A percentile compares a stretch with the other conserved stretches of the same genome.
These are phyloP conservation scores for Serripes groenlandicus DNA, from an alignment of 2,888 invertebrate species.

Conservation along the genomic window DNA sequence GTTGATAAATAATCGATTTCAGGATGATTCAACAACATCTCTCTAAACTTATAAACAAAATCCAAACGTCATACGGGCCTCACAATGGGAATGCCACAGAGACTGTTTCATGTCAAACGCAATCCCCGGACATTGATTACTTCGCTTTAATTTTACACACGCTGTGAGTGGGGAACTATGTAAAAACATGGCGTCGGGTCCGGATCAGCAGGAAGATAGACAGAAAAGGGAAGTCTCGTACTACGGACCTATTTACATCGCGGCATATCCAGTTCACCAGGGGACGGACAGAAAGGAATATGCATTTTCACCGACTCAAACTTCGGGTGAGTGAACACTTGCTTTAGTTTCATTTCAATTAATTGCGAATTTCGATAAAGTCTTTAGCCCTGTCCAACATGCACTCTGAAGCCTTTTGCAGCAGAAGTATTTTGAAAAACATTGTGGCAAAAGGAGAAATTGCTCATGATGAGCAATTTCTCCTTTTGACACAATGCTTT, in stretches of 20 bases:
- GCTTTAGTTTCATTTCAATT: too few relatives aligned
- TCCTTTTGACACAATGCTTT: too few relatives aligned
- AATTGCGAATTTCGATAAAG: too few relatives aligned
- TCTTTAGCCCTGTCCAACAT: too few relatives aligned
- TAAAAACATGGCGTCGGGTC: conserved; percentile 10
- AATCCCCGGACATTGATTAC: neutral
- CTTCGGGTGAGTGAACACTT: neutral
- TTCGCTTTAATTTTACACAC: neutral
- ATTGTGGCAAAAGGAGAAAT: conserved; percentile 8
- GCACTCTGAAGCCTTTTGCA: too few relatives aligned
- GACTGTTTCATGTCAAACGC: conserved; percentile 20
- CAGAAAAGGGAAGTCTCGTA: conserved; percentile 47
- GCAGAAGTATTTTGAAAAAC: too few relatives aligned
- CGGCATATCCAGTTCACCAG: neutral
- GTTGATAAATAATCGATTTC: too few relatives aligned
- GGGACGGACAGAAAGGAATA: neutral
- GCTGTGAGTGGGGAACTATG: neutral
- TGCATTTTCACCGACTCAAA: neutral
- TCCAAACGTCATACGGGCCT: neutral
- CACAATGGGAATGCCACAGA: conserved; percentile 10
- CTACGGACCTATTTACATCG: conserved; percentile 58
- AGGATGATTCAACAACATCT: too few relatives aligned
- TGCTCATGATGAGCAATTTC: too few relatives aligned
- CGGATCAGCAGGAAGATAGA: neutral
- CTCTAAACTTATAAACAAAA: neutral